phyloP scores from a whole-genome alignment of 2,797 vertebrate genomes.

The Babyrousa celebensis region DNA sequence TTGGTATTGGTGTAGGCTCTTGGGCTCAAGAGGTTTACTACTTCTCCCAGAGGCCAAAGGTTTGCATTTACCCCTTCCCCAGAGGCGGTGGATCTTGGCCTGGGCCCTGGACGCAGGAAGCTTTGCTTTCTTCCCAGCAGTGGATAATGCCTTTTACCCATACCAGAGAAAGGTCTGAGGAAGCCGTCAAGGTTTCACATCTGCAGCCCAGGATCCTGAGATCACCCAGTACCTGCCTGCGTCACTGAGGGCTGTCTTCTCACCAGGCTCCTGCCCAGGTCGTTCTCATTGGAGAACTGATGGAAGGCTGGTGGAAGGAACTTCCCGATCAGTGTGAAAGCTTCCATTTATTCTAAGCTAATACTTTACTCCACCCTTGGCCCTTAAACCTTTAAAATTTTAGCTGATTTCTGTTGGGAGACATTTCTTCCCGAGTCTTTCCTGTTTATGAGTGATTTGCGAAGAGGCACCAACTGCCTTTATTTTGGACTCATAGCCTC shows the following conservation, averaged over 20 bases:
- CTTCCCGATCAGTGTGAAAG: neutral
- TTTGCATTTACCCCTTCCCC: neutral
- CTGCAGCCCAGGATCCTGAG: neutral
- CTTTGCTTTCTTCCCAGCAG: neutral
- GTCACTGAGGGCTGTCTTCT: neutral
- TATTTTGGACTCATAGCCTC: neutral
- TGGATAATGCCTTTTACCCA: neutral
- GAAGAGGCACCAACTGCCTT: neutral
- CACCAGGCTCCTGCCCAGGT: neutral
- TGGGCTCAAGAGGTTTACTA: neutral
- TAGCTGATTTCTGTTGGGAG: conserved; percentile 5
- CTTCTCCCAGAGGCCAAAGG: neutral
- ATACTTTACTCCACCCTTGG: neutral
- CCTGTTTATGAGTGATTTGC: neutral
- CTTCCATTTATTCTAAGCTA: neutral
- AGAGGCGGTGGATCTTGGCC: neutral
- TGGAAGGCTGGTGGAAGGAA: neutral
- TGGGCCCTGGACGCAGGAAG: neutral
- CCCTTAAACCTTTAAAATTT: neutral
- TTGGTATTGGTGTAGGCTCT: neutral
- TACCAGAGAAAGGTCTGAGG: neutral
- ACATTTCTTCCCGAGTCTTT: neutral
- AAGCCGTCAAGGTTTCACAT: neutral
- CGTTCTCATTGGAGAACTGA: neutral
- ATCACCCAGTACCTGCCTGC: neutral